phyloP scores from a whole-genome alignment of 2,888 invertebrate species.

The Drosophila silvestris region DNA sequence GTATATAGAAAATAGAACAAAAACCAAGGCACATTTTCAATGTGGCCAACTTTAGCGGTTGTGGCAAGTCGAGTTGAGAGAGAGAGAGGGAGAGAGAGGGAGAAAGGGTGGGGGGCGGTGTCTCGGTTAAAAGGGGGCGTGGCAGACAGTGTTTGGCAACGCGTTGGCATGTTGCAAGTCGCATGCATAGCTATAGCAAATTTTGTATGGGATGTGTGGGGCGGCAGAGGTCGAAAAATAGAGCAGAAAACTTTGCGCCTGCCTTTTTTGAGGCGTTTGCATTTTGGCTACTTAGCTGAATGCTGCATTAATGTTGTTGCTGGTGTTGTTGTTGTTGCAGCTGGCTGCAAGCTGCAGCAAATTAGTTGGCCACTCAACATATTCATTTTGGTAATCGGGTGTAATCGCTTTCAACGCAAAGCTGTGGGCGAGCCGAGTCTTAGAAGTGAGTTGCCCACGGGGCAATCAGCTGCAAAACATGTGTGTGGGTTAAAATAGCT shows the following conservation, averaged over 20 bases:
- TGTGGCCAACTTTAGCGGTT: conserved; percentile 47
- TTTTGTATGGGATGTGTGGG: conserved; percentile 5
- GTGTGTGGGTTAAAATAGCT: neutral
- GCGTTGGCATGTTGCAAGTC: conserved; percentile 55
- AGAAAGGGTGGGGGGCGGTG: neutral
- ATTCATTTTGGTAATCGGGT: conserved; percentile 69
- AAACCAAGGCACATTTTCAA: conserved; percentile 35
- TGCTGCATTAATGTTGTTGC: neutral
- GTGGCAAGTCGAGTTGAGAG: conserved; percentile 9
- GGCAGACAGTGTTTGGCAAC: conserved; percentile 55
- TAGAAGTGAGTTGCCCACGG: conserved; percentile 25
- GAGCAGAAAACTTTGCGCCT: conserved; percentile 35
- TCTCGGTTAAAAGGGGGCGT: conserved; percentile 34
- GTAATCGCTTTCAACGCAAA: conserved; percentile 54
- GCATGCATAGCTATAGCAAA: conserved; percentile 25
- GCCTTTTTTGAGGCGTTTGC: conserved; percentile 39
- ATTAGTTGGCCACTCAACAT: conserved; percentile 69
- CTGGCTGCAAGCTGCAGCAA: conserved; percentile 33
- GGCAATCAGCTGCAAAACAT: conserved; percentile 39
- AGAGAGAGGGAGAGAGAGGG: neutral
- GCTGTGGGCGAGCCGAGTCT: conserved; percentile 44
- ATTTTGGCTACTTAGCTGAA: conserved; percentile 47
- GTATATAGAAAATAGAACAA: conserved; percentile 12
- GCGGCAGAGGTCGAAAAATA: conserved; percentile 15
- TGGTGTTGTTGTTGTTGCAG: conserved; percentile 8